Base-by-base conservation (phyloP, 2,888 invertebrate genomes). In the Tetrapedia diversipes region DNA sequence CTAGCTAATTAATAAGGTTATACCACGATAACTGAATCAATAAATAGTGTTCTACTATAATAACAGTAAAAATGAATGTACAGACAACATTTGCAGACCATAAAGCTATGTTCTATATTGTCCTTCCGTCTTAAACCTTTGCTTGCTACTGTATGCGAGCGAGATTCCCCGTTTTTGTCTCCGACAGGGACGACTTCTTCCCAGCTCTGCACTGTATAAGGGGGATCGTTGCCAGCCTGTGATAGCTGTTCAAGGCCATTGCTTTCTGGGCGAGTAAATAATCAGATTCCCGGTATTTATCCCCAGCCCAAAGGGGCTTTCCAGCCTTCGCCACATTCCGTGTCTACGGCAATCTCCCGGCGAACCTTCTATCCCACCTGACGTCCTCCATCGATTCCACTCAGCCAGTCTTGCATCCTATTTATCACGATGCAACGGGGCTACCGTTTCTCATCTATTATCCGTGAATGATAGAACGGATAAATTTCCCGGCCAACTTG, bases 221-320 rank as follows among this genome's bases (percentile, higher is more conserved):
- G 81, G 85, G 81, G 81, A n/a, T 24, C 71, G 82, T 77, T 80
- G 76, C 76, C 74, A 79, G 77, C 75, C 79, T 73, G 74, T 76
- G 76, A 76, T 80, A 80, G 77, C 82, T 83, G 77, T 54, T 78
- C 80, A 66, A 77, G 77, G 80, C 60, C 81, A 81, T 84, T 85
- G 80, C 79, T 78, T 87, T 53, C 79, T 78, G 73, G 75, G n/a
- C n/a, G 82, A 73, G 83, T 85, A 84, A 88, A 87, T 89, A 89
- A 90, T 89, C 88, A 89, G 87, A 89, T 89, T 88, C 87, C 11
- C 86, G 86, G 87, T 88, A 88, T 89, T 89, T 89, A 89, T 86
- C 86, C 84, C 76, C 74, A 77, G 76, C 78, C 77, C 63, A 65
- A 53, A 2, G 49, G 54, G 45, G 22, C 11, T 19, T 47, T 60